Percentiles rank a stretch among this genome's conserved stretches.
Evolutionary conservation across 2,113 vertebrate genomes (phyloP).

Genomic region (Macaca nemestrina): DNA sequence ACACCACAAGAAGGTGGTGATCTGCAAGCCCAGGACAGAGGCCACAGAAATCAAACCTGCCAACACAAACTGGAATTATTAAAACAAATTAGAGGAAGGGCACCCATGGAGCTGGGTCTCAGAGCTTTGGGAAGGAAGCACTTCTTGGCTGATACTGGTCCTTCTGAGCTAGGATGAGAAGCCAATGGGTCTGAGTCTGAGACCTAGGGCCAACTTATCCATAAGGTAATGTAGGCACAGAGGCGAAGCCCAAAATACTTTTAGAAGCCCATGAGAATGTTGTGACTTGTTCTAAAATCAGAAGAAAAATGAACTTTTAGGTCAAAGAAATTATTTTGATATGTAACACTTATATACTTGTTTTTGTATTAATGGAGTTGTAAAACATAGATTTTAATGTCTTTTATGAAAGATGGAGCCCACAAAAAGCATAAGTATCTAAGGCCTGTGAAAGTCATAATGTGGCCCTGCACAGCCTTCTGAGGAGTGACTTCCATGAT

Average conservation of each 20-base stretch:
- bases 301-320: background rate
- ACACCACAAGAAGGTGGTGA: background rate
- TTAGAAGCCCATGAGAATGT: background rate
- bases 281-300: background rate
- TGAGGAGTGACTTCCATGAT: background rate
- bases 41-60: background rate
- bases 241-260: background rate
- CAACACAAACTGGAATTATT: background rate
- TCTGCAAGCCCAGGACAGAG: background rate
- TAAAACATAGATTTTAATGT: background rate
- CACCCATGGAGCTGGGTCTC: background rate
- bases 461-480: background rate
- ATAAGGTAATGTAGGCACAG: background rate
- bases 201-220: background rate
- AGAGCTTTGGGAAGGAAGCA: background rate
- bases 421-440: background rate
- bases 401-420: background rate
- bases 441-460: background rate
- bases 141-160: background rate
- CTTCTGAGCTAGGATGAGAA: background rate
- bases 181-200: background rate
- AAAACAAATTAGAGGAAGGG: background rate
- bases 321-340: background rate
- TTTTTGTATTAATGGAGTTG: background rate
- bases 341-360: background rate